Evolutionary conservation across 2,113 vertebrate genomes (phyloP), one percentile per base, ranked within the genome.

Genomic region (Nicator chloris): DNA sequence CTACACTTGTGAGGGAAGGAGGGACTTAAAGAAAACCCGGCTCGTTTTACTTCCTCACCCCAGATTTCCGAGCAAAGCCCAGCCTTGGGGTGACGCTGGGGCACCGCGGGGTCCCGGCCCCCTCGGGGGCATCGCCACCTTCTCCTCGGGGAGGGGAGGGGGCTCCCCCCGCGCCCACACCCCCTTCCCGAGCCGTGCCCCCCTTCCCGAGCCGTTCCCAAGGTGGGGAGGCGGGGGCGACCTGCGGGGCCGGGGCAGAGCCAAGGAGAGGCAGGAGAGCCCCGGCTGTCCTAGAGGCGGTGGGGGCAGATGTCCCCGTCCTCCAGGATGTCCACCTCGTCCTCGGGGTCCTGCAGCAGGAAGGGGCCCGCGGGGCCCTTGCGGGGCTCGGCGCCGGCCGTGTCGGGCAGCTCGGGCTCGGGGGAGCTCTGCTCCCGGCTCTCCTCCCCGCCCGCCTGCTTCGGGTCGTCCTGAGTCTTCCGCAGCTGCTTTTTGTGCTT

Each of bases 401-500:
- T 95, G 4, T 98, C 98, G 51, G 94, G 96, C 64, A 94, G 92
- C 39, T 98, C 98, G 59, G 98, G 95, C 66, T 98, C 98, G 20
- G 98, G 98, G 11, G 98, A 98, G 94, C 98, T 99, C 51, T 97
- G 98, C 82, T 98, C 97, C 3, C 97, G 97, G 54, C 98, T 97
- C 72, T 98, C 99, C 39, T 97, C 93, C 2, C 98, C 98, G 1
- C 96, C 97, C 4, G 98, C 94, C 1, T 80, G 97, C 93, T 99
- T 99, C 76, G 98, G 97, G 39, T 99, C 99, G 47, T 99, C 99
- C 91, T 99, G 99, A n/a, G 97, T 98, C 90, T 99, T 99, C 90
- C 99, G 85, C 97, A 99, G 97, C 96, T 99, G 99, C 81, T 99
- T 99, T 98, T 99, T 99, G 94, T 99, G 99, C 97, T 99, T 99